phyloP scores from a whole-genome alignment of 2,113 vertebrate species.

The Gasterosteus aculeatus region DNA sequence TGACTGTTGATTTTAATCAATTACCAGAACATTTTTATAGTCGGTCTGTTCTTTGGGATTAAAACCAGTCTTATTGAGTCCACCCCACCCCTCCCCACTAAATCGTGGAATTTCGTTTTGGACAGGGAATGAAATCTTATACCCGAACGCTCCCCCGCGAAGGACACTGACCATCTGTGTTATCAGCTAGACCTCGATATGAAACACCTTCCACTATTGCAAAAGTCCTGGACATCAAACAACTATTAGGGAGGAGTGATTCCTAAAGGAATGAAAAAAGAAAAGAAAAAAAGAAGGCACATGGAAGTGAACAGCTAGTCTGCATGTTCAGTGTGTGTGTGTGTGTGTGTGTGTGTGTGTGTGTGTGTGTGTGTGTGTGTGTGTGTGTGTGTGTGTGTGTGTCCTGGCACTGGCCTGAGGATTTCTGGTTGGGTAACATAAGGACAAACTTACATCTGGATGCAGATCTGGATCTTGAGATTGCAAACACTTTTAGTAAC shows the following conservation, averaged over 20 bases:
- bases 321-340: conserved; percentile 23
- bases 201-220: conserved; percentile 80
- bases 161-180: conserved; percentile 73
- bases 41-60: conserved; percentile 67
- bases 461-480: conserved; percentile 16
- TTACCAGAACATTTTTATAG: conserved; percentile 57
- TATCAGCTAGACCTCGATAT: conserved; percentile 75
- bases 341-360: neutral
- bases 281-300: conserved; percentile 42
- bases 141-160: conserved; percentile 36
- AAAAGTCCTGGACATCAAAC: conserved; percentile 63
- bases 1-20: conserved; percentile 47
- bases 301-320: conserved; percentile 47
- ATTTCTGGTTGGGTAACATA: conserved; percentile 25
- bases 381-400: neutral
- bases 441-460: conserved; percentile 33
- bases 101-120: conserved; percentile 53
- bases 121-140: conserved; percentile 48
- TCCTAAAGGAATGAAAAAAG: conserved; percentile 46
- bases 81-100: conserved; percentile 15
- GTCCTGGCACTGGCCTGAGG: conserved; percentile 4
- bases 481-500: conserved; percentile 36
- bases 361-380: neutral
- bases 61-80: conserved; percentile 48
- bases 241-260: conserved; percentile 45